A percentile compares a stretch with the other conserved stretches of the same genome.
Conservation (phyloP, 2,797 vertebrate species). For the Catostomus latipinnis region DNA sequence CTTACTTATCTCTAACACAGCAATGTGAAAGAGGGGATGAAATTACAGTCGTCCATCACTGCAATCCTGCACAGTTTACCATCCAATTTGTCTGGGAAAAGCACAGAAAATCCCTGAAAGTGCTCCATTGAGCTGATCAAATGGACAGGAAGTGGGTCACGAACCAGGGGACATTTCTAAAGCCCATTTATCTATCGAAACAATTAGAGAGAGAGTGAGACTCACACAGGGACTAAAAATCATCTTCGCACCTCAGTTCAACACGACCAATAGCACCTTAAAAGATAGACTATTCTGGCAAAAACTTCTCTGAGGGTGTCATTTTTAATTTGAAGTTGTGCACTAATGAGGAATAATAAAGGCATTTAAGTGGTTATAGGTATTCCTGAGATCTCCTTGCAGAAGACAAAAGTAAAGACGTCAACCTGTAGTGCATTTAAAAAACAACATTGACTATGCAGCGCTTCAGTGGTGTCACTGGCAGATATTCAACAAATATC, state of each 20-base stretch:
- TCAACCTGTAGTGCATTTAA: too few species aligned
- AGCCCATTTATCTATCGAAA: conserved; percentile 57
- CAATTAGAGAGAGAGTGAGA: conserved; percentile 44
- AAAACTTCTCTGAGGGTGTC: background rate
- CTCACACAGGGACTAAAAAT: conserved; percentile 13
- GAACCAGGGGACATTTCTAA: conserved; percentile 55
- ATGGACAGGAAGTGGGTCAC: conserved; percentile 63
- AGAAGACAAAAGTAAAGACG: background rate
- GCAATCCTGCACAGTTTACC: conserved; percentile 59
- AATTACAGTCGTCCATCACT: conserved; percentile 64
- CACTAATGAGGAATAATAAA: background rate
- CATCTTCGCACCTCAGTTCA: conserved; percentile 6
- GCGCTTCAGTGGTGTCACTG: too few species aligned
- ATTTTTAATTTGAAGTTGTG: background rate
- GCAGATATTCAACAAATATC: too few species aligned
- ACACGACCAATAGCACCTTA: conserved; percentile 26
- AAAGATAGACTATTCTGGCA: background rate
- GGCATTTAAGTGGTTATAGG: background rate
- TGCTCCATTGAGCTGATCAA: conserved; percentile 58
- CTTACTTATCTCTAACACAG: conserved; percentile 56
- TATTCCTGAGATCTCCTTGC: background rate
- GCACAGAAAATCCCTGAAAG: conserved; percentile 55
- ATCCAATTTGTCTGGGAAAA: conserved; percentile 58
- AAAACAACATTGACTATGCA: too few species aligned
- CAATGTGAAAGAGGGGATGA: conserved; percentile 53